Evolutionary conservation across 2,113 vertebrate species (phyloP).

Genomic region (Coptodon bakossiorum): DNA sequence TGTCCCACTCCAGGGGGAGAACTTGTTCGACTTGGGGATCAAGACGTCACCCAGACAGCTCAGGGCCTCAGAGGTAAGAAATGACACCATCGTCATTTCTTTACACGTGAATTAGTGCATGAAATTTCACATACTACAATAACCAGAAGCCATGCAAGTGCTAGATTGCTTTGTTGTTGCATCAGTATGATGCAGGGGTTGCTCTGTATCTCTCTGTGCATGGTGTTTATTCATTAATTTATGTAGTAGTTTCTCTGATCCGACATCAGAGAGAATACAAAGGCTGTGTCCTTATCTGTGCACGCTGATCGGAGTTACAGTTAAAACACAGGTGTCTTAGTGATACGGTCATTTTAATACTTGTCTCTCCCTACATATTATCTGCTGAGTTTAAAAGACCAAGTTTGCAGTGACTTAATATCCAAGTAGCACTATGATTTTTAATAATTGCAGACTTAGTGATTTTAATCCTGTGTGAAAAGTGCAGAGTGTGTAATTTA

Average conservation of each 20-base stretch:
- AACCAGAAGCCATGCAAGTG: conserved; percentile 33
- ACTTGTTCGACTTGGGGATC: neutral
- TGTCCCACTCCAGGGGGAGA: neutral
- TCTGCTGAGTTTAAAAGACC: neutral
- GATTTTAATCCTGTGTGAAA: neutral
- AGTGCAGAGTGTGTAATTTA: neutral
- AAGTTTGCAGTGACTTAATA: neutral
- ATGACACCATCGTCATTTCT: conserved; percentile 29
- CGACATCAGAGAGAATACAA: conserved; percentile 73
- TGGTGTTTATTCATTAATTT: conserved; percentile 71
- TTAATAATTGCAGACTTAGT: neutral
- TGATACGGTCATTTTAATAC: neutral
- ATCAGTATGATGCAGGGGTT: conserved; percentile 66
- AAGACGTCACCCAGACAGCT: conserved; percentile 3
- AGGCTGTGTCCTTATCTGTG: conserved; percentile 38
- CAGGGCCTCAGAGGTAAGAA: conserved; percentile 8
- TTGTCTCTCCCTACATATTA: neutral
- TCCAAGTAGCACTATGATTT: neutral
- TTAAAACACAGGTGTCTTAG: conserved; percentile 13
- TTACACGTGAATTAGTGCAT: conserved; percentile 64
- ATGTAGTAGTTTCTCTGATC: conserved; percentile 70
- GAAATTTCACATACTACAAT: conserved; percentile 42
- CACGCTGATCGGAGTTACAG: conserved; percentile 3
- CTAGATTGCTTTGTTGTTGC: conserved; percentile 74
- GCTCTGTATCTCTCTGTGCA: conserved; percentile 34